A percentile compares a stretch with the other conserved stretches of the same genome.
Conservation (phyloP, 2,113 vertebrate species). For the Cephalopterus ornatus region DNA sequence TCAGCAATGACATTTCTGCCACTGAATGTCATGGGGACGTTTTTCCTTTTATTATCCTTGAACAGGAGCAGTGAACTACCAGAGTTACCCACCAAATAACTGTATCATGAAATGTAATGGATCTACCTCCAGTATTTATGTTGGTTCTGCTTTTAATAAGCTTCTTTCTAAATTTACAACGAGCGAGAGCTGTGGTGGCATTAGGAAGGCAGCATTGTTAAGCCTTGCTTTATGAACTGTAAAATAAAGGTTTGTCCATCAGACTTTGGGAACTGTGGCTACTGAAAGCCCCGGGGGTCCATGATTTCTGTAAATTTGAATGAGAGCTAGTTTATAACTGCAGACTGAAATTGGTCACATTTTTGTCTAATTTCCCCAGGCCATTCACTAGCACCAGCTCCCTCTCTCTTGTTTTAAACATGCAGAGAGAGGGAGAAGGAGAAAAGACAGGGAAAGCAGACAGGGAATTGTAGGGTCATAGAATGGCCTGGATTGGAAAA, state of each 20-base stretch:
- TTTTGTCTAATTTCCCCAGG: not conserved
- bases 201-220: not conserved
- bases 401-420: not conserved
- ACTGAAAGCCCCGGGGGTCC: not conserved
- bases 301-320: not conserved
- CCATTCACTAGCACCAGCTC: not conserved
- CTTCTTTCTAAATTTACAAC: not conserved
- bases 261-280: not conserved
- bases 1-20: constrained; percentile 55
- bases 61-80: not conserved
- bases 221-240: constrained; percentile 36
- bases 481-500: not conserved
- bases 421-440: not conserved
- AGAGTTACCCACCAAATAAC: not conserved
- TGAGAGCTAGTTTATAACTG: not conserved
- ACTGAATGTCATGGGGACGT: constrained; percentile 49
- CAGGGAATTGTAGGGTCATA: not conserved
- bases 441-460: not conserved
- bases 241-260: constrained; percentile 31
- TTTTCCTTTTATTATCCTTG: constrained; percentile 38
- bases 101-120: not conserved
- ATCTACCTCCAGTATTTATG: not conserved
- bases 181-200: not conserved
- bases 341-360: not conserved
- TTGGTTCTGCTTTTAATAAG: not conserved